Evolutionary conservation across 2,888 invertebrate genomes (phyloP), one percentile per base, ranked within the genome.

Genomic region (Drosophila niveifrons): DNA sequence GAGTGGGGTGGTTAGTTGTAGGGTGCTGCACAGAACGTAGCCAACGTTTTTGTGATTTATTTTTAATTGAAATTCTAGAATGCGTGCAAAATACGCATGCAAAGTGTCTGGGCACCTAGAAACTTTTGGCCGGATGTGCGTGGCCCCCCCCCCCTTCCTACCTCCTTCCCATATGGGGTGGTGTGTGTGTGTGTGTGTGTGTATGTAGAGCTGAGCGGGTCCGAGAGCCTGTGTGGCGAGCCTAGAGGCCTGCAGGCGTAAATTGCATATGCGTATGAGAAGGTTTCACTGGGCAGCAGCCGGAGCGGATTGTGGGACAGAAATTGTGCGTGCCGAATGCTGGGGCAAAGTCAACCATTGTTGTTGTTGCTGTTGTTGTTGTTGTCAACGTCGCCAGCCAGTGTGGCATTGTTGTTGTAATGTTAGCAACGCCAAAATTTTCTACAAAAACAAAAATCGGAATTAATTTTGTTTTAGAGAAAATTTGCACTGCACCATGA

Each of bases 61-160:
- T 91, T 91, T 91, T 91, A 91, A 91, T 91, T 92, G 91, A 92
- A 91, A 91, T 91, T 92, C 91, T 91, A 92, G 91, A 91, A 91
- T 91, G 91, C 91, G 91, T 90, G 89, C 90, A 90, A 91, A 87
- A 90, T 90, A 86, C 90, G 86, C 89, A 89, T 88, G 84, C 86
- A 88, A 90, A 88, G 84, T 86, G 88, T 90, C 88, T 89, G 83
- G 80, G 80, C 88, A 85, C 88, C 89, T 89, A 84, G 88, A 88
- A 88, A 89, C 75, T 88, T 83, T 88, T 74, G 56, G 69, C 59
- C 77, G 75, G 79, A 69, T 74, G 67, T 71, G 78, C 52, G 48
- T 47, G 36, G 29, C 28, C 17, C 15, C 9, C 11, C 13, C 13
- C 34, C 8, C 15, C 13, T 34, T 3, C 28, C 1, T 7, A 1